A percentile compares a stretch with the other conserved stretches of the same genome.
phyloP scores from a whole-genome alignment of 1,140 invertebrate genomes.

The Littorina saxatilis region DNA sequence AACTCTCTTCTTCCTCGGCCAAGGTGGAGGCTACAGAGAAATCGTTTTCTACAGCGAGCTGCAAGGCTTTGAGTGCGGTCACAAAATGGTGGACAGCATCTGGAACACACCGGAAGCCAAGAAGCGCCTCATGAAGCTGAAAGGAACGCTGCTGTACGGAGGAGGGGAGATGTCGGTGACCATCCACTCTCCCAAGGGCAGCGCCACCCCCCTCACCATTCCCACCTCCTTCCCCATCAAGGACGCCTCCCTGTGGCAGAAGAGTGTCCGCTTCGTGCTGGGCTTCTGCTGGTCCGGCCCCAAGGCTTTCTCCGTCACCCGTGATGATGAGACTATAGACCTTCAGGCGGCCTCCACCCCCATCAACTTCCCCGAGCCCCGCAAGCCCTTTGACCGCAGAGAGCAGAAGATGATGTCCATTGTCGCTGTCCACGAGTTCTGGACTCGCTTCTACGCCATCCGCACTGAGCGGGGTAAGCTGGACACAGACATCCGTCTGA shows the following conservation, averaged over 20 bases:
- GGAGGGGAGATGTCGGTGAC: constrained; percentile 37
- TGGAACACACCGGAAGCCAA: constrained; percentile 32
- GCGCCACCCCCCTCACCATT: constrained; percentile 26
- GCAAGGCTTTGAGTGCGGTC: background rate
- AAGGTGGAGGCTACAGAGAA: constrained; percentile 33
- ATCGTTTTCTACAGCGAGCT: constrained; percentile 36
- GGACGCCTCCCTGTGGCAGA: constrained; percentile 40
- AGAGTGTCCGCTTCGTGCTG: constrained; percentile 46
- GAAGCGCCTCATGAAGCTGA: constrained; percentile 29
- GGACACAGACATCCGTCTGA: constrained; percentile 23
- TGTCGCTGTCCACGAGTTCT: constrained; percentile 24
- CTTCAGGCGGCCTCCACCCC: constrained; percentile 14
- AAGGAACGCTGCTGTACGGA: constrained; percentile 31
- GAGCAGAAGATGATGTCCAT: constrained; percentile 20
- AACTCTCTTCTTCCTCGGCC: constrained; percentile 48
- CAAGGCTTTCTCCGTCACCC: constrained; percentile 45
- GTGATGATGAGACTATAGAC: constrained; percentile 14
- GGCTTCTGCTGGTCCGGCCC: constrained; percentile 55
- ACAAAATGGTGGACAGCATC: constrained; percentile 30
- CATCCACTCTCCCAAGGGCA: constrained; percentile 28
- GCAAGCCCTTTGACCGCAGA: constrained; percentile 1
- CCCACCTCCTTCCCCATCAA: constrained; percentile 43
- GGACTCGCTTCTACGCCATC: background rate
- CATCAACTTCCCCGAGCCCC: background rate
- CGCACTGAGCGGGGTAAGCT: background rate